A percentile compares a stretch with the other conserved stretches of the same genome.
phyloP scores from a whole-genome alignment of 1,140 invertebrate species.

The Ruditapes philippinarum region DNA sequence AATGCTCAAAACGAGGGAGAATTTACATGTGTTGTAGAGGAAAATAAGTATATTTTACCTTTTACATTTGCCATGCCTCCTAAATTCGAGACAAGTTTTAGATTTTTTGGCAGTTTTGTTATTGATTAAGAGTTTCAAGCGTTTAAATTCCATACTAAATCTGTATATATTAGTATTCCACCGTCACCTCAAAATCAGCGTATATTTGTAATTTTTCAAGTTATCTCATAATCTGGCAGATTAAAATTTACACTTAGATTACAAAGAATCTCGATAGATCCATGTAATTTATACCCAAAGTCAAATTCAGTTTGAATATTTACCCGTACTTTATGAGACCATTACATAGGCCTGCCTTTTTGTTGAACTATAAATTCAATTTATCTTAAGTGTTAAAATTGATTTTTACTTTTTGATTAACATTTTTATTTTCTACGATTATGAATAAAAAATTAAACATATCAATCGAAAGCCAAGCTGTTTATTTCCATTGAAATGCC shows the following conservation, averaged over 20 bases:
- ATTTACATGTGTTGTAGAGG: too few species aligned
- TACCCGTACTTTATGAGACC: too few species aligned
- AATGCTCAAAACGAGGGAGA: too few species aligned
- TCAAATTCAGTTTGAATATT: too few species aligned
- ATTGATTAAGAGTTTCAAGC: not conserved
- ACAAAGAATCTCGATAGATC: not conserved
- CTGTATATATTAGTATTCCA: not conserved
- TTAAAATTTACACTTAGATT: not conserved
- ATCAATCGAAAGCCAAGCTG: not conserved
- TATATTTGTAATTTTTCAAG: not conserved
- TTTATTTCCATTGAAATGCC: conserved; percentile 9
- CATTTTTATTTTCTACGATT: not conserved
- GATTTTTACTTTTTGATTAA: not conserved
- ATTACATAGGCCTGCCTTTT: not conserved
- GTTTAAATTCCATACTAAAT: not conserved
- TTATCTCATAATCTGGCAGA: not conserved
- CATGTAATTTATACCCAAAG: not conserved
- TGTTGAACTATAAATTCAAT: not conserved
- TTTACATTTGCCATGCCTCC: not conserved
- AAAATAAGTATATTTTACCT: too few species aligned
- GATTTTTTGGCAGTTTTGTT: not conserved
- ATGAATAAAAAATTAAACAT: not conserved
- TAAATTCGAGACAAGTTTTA: not conserved
- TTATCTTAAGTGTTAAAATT: not conserved
- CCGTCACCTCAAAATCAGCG: not conserved